Evolutionary conservation across 2,888 invertebrate species (phyloP).

Genomic region (Sinhomidia bicolor): DNA sequence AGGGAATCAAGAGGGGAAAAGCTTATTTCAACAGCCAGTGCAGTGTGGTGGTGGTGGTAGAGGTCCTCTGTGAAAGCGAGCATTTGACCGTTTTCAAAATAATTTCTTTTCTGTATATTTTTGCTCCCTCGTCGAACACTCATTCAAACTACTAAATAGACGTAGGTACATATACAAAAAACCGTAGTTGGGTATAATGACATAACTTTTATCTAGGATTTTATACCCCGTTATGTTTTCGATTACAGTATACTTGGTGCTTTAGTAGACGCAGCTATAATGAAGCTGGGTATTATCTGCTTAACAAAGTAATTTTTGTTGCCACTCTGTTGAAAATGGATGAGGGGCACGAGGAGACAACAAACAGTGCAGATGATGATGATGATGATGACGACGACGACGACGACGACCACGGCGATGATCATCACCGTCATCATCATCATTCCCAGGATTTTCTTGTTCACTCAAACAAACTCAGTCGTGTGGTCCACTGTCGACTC

Average conservation of each 20-base stretch:
- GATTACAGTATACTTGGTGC: too few species aligned
- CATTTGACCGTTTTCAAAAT: conserved; percentile 53
- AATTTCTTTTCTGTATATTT: conserved; percentile 3
- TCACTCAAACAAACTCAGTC: not conserved
- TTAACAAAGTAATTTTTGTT: conserved; percentile 60
- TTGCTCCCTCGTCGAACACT: not conserved
- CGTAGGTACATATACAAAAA: not conserved
- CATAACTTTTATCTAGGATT: not conserved
- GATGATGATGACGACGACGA: conserved; percentile 18
- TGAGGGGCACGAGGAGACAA: conserved; percentile 10
- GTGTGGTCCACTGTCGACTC: not conserved
- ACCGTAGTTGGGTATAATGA: too few species aligned
- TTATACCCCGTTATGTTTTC: not conserved
- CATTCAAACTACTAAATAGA: not conserved
- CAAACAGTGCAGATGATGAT: conserved; percentile 9
- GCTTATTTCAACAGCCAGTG: conserved; percentile 39
- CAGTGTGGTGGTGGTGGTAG: too few species aligned
- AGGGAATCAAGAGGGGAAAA: conserved; percentile 46
- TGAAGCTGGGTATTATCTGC: conserved; percentile 46
- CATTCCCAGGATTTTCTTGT: not conserved
- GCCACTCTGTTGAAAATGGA: conserved; percentile 40
- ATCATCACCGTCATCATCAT: not conserved
- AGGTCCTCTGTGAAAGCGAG: conserved; percentile 42
- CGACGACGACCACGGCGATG: not conserved
- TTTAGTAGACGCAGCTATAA: not conserved